A percentile compares a stretch with the other conserved stretches of the same genome.
These are phyloP conservation scores for Platalea minor DNA, from an alignment of 2,797 vertebrate species.

Conservation along the genomic window DNA sequence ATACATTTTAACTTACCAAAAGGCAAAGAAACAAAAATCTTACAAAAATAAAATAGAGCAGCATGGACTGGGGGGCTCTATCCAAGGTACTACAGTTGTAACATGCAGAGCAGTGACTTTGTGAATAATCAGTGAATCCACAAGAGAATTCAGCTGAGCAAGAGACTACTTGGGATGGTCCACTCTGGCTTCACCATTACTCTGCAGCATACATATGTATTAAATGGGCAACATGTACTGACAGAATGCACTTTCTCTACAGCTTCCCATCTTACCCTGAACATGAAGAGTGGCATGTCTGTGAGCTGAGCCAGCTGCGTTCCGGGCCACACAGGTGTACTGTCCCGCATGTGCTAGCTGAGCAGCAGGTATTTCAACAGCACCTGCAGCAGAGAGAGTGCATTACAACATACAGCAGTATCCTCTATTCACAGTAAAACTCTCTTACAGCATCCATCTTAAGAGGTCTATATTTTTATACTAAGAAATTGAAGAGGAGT, in stretches of 20 bases:
- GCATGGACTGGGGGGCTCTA: not conserved
- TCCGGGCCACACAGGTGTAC: conserved; percentile 86
- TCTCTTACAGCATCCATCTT: not conserved
- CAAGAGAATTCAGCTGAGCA: not conserved
- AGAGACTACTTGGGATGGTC: not conserved
- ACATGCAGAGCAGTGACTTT: not conserved
- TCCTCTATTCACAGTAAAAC: not conserved
- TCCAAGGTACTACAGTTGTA: not conserved
- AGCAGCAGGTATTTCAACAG: conserved; percentile 84
- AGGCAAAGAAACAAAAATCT: not conserved
- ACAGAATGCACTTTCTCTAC: not conserved
- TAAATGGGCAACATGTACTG: not conserved
- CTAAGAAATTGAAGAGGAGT: not conserved
- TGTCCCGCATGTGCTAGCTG: conserved; percentile 85
- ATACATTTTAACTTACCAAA: not conserved
- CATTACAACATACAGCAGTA: not conserved
- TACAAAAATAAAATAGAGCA: not conserved
- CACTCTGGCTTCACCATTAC: not conserved
- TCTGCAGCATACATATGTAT: accelerated
- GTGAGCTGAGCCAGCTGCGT: conserved; percentile 88
- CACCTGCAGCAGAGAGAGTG: conserved; percentile 74
- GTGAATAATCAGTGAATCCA: not conserved
- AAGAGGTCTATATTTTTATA: not conserved
- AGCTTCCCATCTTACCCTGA: conserved; percentile 80
- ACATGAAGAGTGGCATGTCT: conserved; percentile 85